Percentiles rank a stretch among this genome's conserved stretches.
Evolutionary conservation across 2,797 vertebrate species (phyloP).

Genomic region (Pseudochaenichthys georgianus): DNA sequence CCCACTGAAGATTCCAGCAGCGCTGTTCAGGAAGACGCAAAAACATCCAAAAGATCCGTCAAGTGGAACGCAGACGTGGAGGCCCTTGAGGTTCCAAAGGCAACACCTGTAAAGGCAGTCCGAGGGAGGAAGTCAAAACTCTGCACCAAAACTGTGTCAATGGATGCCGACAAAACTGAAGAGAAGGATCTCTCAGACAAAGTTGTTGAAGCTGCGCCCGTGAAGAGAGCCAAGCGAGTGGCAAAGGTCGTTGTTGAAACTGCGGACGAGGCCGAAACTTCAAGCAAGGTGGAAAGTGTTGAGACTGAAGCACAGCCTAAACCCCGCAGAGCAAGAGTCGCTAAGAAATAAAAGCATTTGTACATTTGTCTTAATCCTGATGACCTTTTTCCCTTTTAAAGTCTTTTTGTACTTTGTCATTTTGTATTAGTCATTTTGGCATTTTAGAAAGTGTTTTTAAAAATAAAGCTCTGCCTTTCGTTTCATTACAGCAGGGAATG

Average conservation of each 20-base stretch:
- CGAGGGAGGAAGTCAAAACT: constrained; percentile 59
- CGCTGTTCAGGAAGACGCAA: constrained; percentile 11
- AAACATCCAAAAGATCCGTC: constrained; percentile 60
- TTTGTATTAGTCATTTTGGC: constrained; percentile 10
- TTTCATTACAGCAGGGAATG: constrained; percentile 50
- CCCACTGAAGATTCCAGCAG: background rate
- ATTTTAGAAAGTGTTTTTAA: constrained; percentile 51
- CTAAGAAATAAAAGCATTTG: constrained; percentile 68
- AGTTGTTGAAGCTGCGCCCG: constrained; percentile 41
- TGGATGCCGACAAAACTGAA: constrained; percentile 56
- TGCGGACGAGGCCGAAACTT: constrained; percentile 1
- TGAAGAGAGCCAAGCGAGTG: constrained; percentile 65
- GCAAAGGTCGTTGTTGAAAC: constrained; percentile 43
- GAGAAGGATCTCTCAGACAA: constrained; percentile 74
- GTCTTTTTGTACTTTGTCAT: background rate
- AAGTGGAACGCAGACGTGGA: constrained; percentile 67
- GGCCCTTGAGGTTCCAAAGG: constrained; percentile 39
- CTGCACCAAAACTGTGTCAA: constrained; percentile 15
- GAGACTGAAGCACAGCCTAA: constrained; percentile 51
- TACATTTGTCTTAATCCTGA: constrained; percentile 32
- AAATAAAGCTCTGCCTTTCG: constrained; percentile 50
- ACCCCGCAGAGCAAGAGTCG: constrained; percentile 71
- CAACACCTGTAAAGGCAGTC: constrained; percentile 46
- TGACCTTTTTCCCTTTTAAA: background rate
- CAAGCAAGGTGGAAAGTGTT: background rate